phyloP scores from a whole-genome alignment of 2,797 vertebrate genomes.

The Melanogrammus aeglefinus region DNA sequence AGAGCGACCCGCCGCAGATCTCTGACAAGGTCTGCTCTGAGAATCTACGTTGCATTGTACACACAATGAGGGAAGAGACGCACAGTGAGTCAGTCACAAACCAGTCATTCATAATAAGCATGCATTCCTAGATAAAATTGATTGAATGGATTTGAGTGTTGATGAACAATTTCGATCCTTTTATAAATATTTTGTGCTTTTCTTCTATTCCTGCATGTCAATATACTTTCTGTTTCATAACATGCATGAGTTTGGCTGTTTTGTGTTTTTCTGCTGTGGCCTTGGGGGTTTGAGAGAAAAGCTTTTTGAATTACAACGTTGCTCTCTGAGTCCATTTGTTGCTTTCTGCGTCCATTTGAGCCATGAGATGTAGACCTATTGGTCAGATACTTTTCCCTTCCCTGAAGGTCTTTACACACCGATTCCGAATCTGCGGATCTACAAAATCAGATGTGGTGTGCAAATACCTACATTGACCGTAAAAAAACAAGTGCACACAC shows the following conservation, averaged over 20 bases:
- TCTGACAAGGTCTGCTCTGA: constrained; percentile 5
- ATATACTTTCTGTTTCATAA: neutral
- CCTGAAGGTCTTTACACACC: neutral
- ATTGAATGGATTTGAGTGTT: no score
- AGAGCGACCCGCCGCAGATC: constrained; percentile 32
- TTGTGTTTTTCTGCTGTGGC: neutral
- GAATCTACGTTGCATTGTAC: neutral
- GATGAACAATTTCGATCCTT: no score
- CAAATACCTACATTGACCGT: no score
- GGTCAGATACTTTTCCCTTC: no score
- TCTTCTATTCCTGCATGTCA: neutral
- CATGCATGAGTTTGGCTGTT: neutral
- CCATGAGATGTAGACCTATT: no score
- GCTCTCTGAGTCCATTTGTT: neutral
- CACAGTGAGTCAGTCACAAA: neutral
- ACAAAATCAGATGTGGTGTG: neutral
- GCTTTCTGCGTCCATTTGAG: neutral
- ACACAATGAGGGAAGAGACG: neutral
- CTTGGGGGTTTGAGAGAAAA: neutral
- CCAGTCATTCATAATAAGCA: neutral
- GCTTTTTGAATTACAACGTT: neutral
- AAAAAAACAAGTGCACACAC: neutral
- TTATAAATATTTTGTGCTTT: neutral
- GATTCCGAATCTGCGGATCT: neutral
- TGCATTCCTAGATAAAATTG: no score